phyloP scores from a whole-genome alignment of 2,797 vertebrate genomes.

The Ciconia nigra region DNA sequence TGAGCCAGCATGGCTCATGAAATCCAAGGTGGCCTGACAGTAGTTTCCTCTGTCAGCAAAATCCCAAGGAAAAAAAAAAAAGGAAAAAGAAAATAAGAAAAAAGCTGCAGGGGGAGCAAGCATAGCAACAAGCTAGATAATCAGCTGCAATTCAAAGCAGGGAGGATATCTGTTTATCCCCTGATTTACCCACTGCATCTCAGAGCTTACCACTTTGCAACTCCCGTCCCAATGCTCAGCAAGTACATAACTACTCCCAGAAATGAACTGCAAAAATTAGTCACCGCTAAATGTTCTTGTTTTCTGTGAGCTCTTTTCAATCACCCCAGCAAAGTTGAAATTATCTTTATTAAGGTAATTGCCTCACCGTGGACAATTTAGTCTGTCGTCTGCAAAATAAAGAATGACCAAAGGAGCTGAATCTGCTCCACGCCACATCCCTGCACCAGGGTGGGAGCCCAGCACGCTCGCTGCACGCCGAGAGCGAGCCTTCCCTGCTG shows the following conservation, averaged over 20 bases:
- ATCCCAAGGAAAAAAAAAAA: neutral
- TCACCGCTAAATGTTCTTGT: neutral
- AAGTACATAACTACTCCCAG: neutral
- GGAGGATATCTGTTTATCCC: neutral
- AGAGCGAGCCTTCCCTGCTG: neutral
- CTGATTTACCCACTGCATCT: neutral
- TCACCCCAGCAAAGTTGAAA: slow-evolving; percentile 29
- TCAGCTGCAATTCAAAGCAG: neutral
- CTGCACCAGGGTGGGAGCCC: neutral
- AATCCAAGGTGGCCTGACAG: neutral
- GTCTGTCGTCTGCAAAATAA: neutral
- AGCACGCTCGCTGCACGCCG: accelerated
- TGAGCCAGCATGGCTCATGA: neutral
- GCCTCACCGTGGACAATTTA: slow-evolving; percentile 28
- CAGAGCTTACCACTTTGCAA: neutral
- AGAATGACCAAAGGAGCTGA: neutral
- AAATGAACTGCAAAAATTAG: neutral
- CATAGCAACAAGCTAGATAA: neutral
- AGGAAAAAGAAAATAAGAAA: neutral
- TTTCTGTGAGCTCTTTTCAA: neutral
- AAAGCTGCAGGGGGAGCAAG: neutral
- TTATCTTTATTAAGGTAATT: slow-evolving; percentile 42
- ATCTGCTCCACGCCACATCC: neutral
- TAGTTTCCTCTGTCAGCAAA: slow-evolving; percentile 22
- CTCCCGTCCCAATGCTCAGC: neutral